A percentile compares a stretch with the other conserved stretches of the same genome.
These are phyloP conservation scores for Enteromius afrohamiltoni DNA, from an alignment of 2,797 vertebrate genomes.

Conservation along the genomic window DNA sequence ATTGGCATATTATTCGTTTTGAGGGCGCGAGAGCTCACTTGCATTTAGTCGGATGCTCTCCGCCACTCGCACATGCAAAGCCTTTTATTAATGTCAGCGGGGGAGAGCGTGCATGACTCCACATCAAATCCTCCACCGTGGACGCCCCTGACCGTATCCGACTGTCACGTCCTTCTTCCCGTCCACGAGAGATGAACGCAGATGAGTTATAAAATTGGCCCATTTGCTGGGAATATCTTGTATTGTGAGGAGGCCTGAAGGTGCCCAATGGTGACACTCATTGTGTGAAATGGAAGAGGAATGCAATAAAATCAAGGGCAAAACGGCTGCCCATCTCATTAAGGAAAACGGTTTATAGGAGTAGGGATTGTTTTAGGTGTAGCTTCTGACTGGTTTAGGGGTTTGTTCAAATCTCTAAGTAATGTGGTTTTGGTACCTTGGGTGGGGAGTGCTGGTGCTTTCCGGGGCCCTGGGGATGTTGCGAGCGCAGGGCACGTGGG, in stretches of 20 bases:
- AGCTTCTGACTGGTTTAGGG: background rate
- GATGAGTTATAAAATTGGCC: background rate
- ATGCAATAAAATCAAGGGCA: background rate
- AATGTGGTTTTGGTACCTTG: slow-evolving; percentile 82
- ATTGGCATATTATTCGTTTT: slow-evolving; percentile 43
- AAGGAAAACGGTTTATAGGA: background rate
- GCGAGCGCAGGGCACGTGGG: slow-evolving; percentile 89
- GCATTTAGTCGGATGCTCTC: slow-evolving; percentile 13
- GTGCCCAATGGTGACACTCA: background rate
- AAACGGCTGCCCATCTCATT: background rate
- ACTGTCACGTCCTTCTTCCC: background rate
- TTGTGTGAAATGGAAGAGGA: background rate
- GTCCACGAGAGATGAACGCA: background rate
- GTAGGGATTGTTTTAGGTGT: no score
- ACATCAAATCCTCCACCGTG: slow-evolving; percentile 24
- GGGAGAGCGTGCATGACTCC: slow-evolving; percentile 49
- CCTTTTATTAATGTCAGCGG: slow-evolving; percentile 54
- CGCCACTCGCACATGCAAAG: background rate
- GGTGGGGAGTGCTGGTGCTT: slow-evolving; percentile 91
- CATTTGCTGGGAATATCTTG: background rate
- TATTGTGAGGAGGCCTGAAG: slow-evolving; percentile 2
- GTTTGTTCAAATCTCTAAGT: background rate
- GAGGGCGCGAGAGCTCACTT: slow-evolving; percentile 26
- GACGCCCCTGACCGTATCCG: background rate
- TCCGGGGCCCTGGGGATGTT: slow-evolving; percentile 71